These are phyloP conservation scores for Dicranocentrus wangi DNA, from an alignment of 2,888 invertebrate genomes.

Conservation along the genomic window DNA sequence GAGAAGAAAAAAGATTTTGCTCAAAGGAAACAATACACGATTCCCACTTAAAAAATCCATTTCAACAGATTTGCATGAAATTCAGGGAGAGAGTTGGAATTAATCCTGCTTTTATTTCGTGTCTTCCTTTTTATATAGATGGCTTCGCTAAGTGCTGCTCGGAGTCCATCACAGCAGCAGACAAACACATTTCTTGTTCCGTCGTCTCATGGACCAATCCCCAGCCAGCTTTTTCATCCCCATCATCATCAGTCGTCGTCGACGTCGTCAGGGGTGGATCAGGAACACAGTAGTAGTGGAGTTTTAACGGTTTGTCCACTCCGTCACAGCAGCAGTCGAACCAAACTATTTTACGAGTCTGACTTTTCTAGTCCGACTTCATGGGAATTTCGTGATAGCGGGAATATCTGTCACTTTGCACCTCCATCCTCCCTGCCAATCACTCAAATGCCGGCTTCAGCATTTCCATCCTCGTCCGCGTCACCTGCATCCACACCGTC, in stretches of 20 bases:
- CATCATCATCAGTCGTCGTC: slow-evolving; percentile 13
- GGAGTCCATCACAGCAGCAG: slow-evolving; percentile 35
- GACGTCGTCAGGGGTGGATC: neutral
- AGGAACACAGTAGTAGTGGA: neutral
- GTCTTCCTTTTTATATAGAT: slow-evolving; percentile 15
- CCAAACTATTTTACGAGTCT: slow-evolving; percentile 72
- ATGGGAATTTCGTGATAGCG: slow-evolving; percentile 68
- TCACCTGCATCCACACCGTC: slow-evolving; percentile 35
- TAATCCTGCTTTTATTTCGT: slow-evolving; percentile 44
- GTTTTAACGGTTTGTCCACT: neutral
- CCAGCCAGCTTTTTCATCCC: neutral
- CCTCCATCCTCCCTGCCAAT: slow-evolving; percentile 1
- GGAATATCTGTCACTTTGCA: neutral
- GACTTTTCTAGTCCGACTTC: slow-evolving; percentile 72
- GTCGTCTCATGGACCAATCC: neutral
- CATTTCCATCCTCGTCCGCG: neutral
- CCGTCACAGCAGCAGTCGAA: slow-evolving; percentile 56
- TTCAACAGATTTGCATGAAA: slow-evolving; percentile 16
- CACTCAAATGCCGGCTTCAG: neutral
- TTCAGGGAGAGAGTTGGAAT: neutral
- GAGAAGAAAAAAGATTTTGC: neutral
- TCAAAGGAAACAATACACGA: neutral
- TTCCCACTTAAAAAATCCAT: neutral
- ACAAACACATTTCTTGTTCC: neutral
- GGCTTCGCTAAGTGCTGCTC: slow-evolving; percentile 39